Evolutionary conservation across 1,140 invertebrate species (phyloP).

Genomic region (Trialeurodes vaporariorum): DNA sequence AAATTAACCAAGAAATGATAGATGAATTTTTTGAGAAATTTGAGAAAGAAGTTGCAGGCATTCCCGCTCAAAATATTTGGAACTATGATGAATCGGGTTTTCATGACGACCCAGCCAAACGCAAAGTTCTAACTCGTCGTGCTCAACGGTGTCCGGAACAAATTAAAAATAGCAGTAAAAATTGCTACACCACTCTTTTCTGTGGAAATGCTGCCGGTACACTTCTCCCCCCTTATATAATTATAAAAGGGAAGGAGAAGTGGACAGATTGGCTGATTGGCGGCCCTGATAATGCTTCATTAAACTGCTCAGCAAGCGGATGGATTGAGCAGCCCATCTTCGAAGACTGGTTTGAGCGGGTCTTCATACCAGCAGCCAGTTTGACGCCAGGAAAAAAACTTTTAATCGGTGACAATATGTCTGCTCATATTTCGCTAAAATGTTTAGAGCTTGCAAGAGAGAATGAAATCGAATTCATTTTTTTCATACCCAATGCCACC

Average conservation of each 20-base stretch:
- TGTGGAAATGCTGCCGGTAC: constrained; percentile 24
- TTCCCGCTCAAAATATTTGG: constrained; percentile 29
- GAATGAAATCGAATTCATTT: too few species aligned
- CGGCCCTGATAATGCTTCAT: constrained; percentile 25
- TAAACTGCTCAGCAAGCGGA: constrained; percentile 27
- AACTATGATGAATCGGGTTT: constrained; percentile 37
- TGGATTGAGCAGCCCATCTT: constrained; percentile 32
- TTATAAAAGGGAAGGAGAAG: constrained; percentile 30
- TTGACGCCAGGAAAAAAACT: too few species aligned
- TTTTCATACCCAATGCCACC: too few species aligned
- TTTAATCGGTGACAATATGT: too few species aligned
- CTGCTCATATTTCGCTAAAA: too few species aligned
- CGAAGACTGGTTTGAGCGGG: constrained; percentile 25
- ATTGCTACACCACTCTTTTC: constrained; percentile 30
- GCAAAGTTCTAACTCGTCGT: constrained; percentile 29
- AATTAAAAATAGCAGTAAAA: constrained; percentile 31
- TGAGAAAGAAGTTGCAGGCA: constrained; percentile 21
- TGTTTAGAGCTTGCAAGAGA: too few species aligned
- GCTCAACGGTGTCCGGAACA: constrained; percentile 31
- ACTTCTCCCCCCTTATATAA: constrained; percentile 30
- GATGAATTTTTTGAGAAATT: constrained; percentile 29
- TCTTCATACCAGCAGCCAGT: constrained; percentile 14
- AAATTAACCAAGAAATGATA: constrained; percentile 17
- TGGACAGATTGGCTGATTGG: constrained; percentile 28
- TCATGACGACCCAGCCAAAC: constrained; percentile 32